phyloP scores from a whole-genome alignment of 1,140 invertebrate genomes.

The Leptinotarsa texana region DNA sequence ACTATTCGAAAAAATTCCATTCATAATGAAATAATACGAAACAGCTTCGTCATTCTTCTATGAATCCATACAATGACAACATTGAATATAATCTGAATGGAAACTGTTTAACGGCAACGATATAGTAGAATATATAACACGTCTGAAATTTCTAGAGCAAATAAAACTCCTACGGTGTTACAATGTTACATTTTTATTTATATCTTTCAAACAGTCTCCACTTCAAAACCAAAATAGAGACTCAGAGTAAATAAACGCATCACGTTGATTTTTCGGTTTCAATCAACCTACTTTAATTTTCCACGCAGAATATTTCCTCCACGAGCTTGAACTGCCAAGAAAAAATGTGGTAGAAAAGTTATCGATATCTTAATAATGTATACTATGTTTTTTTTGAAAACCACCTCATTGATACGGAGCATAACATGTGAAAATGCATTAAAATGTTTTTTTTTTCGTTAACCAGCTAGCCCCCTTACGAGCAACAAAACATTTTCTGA shows the following conservation, averaged over 20 bases:
- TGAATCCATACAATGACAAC: not conserved
- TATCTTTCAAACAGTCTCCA: conserved; percentile 21
- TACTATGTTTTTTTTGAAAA: too few relatives aligned
- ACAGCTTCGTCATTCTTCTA: not conserved
- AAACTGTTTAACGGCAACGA: not conserved
- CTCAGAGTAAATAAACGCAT: conserved; percentile 13
- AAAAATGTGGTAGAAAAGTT: not conserved
- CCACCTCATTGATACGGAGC: too few relatives aligned
- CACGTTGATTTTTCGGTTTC: conserved; percentile 23
- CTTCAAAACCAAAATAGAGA: conserved; percentile 17
- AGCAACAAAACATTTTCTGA: too few relatives aligned
- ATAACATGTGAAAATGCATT: too few relatives aligned
- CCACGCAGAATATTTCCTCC: not conserved
- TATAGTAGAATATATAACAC: not conserved
- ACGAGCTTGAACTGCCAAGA: not conserved
- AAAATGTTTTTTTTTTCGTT: too few relatives aligned
- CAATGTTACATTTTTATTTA: conserved; percentile 23
- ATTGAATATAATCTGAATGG: not conserved
- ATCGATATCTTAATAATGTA: too few relatives aligned
- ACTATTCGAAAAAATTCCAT: too few relatives aligned
- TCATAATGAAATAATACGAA: not conserved
- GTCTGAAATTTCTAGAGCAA: conserved; percentile 17
- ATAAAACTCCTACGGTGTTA: conserved; percentile 7
- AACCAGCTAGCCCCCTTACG: too few relatives aligned
- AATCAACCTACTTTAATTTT: conserved; percentile 20